phyloP scores from a whole-genome alignment of 2,888 invertebrate genomes.

The Norana najaformis region DNA sequence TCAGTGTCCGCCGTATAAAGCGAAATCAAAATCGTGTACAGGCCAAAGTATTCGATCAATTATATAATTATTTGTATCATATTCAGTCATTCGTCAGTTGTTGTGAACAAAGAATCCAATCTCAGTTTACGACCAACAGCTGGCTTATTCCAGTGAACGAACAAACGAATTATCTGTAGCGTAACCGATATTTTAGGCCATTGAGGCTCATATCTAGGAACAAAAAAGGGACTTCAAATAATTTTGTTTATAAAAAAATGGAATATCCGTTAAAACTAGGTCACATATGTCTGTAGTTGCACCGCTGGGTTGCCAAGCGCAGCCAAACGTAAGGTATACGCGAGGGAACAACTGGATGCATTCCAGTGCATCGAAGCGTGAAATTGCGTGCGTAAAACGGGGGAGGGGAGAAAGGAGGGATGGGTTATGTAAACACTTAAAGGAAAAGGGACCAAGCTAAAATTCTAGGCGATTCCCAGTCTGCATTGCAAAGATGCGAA shows the following conservation, averaged over 20 bases:
- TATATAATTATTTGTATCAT: background rate
- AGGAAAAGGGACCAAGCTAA: background rate
- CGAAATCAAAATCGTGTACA: background rate
- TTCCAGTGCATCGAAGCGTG: background rate
- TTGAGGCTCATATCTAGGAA: background rate
- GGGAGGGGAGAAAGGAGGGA: background rate
- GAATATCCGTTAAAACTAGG: background rate
- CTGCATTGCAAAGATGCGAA: background rate
- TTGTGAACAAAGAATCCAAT: background rate
- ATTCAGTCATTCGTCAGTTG: background rate
- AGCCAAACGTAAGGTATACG: background rate
- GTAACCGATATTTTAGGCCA: background rate
- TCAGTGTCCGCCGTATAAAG: background rate
- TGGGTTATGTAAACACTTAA: background rate
- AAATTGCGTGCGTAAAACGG: background rate
- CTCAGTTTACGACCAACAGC: background rate
- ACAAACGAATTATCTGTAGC: background rate
- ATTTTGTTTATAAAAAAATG: no score
- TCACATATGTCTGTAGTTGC: background rate
- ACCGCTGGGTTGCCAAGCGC: background rate
- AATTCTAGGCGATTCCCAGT: background rate
- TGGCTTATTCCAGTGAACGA: background rate
- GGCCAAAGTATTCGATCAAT: conserved; percentile 4
- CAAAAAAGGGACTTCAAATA: background rate
- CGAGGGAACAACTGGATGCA: background rate